Base-by-base conservation (phyloP, 1,140 invertebrate genomes). In the Nasonia giraulti region DNA sequence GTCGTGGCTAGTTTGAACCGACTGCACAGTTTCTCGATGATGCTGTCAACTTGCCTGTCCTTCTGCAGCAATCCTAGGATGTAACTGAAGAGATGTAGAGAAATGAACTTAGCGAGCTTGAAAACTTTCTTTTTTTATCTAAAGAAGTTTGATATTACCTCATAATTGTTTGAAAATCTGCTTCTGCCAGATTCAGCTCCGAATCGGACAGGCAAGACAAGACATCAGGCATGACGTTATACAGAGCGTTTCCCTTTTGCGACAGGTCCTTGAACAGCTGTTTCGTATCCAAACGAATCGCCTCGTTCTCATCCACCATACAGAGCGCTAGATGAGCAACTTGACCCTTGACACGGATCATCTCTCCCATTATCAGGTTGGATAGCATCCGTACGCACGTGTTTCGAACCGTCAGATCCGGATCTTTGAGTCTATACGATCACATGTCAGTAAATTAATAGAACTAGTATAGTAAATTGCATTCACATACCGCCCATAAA, bases 161-260 rank as follows among this genome's bases (percentile, higher is more conserved):
- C 93, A 98, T 95, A 86, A 98, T 97, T 84, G 93, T 94, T 88
- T 96, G 95, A 89, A 98, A 97, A 76, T 96, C 93, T 8, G 96
- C 95, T 90, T 97, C 96, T 0, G 94, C 93, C n/a, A 98, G 92
- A 66, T 96, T 94, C 10, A 95, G 91, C 62, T 96, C 95, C 0
- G 95, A 95, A 89, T 97, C 96, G 23, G 97, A 97, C 31, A 99
- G 93, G 66, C 97, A 94, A 27, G 97, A 98, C 87, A 99, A 97
- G 80, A 99, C 98, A 91, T 99, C 98, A 0, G 98, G 98, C 91
- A 99, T 94, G 4, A 98, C 95, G 91, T 99, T 99, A 89, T 99
- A 99, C 3, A 99, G 92, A 20, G 97, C 96, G 91, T 99, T 98
- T 31, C 96, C 97, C 93, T 99, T 99, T 87, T 96, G 95, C 8